Evolutionary conservation across 1,140 invertebrate genomes (phyloP).

Genomic region (Parasteatoda tepidariorum): DNA sequence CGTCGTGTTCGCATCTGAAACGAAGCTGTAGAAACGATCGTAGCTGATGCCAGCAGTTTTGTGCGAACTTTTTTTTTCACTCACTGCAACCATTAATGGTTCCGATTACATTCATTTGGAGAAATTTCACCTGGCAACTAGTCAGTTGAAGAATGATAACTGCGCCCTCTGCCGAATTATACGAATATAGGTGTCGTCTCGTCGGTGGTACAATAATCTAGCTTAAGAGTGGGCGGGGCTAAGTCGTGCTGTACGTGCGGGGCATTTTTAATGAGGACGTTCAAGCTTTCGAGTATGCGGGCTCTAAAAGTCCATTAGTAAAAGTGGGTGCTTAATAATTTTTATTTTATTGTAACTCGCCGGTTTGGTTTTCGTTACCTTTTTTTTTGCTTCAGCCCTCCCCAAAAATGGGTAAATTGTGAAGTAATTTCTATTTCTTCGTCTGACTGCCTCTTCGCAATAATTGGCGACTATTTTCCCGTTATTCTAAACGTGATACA

Average conservation of each 20-base stretch:
- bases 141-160: slow-evolving; percentile 51
- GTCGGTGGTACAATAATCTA: slow-evolving; percentile 37
- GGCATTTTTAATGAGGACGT: slow-evolving; percentile 47
- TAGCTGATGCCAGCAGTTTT: not conserved
- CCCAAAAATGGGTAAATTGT: slow-evolving; percentile 39
- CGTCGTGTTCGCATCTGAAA: slow-evolving; percentile 47
- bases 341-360: slow-evolving; percentile 49
- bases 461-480: slow-evolving; percentile 48
- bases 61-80: slow-evolving; percentile 4
- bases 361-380: not conserved
- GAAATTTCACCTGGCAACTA: slow-evolving; percentile 45
- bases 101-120: slow-evolving; percentile 56
- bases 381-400: not conserved
- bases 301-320: slow-evolving; percentile 45
- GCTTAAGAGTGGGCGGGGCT: slow-evolving; percentile 53
- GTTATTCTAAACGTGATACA: slow-evolving; percentile 1
- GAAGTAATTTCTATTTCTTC: slow-evolving; percentile 45
- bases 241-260: slow-evolving; percentile 55
- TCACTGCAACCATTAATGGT: slow-evolving; percentile 37
- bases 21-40: slow-evolving; percentile 21
- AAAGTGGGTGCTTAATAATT: slow-evolving; percentile 55
- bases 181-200: slow-evolving; percentile 38
- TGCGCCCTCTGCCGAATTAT: slow-evolving; percentile 29
- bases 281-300: not conserved
- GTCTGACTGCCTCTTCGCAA: slow-evolving; percentile 37